These are phyloP conservation scores for Mimumesa dahlbomi DNA, from an alignment of 2,888 invertebrate genomes.

Conservation along the genomic window DNA sequence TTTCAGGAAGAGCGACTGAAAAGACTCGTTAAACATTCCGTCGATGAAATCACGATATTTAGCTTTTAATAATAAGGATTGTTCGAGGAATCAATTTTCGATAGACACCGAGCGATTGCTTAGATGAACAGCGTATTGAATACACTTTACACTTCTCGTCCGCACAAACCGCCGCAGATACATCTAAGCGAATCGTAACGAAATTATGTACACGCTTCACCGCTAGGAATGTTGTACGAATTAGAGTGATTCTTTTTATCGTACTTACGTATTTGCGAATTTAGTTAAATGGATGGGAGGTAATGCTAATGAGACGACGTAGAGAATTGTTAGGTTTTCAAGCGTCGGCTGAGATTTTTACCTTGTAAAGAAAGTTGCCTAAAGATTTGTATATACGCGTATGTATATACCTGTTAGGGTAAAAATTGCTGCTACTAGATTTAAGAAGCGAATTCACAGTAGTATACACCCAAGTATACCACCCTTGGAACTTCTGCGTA, in stretches of 20 bases:
- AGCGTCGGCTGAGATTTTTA: no score
- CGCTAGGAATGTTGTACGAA: background rate
- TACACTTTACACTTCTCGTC: no score
- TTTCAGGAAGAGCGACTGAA: background rate
- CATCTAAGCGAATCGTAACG: background rate
- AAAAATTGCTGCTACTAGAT: background rate
- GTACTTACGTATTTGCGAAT: background rate
- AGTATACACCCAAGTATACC: background rate
- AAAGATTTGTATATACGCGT: background rate
- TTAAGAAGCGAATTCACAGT: background rate
- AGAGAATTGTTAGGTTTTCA: background rate
- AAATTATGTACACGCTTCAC: no score
- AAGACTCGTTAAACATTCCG: conserved; percentile 21
- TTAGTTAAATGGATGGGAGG: no score
- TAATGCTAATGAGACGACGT: background rate
- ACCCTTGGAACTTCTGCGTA: conserved; percentile 29
- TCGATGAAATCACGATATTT: background rate
- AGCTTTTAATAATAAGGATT: background rate
- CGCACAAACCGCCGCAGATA: background rate
- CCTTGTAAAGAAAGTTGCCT: no score
- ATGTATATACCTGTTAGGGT: background rate
- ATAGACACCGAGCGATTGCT: no score
- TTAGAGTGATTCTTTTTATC: background rate
- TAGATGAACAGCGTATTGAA: no score
- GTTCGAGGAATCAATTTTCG: no score